A percentile compares a stretch with the other conserved stretches of the same genome.
Evolutionary conservation across 2,113 vertebrate species (phyloP).

Genomic region (Albula glossodonta): DNA sequence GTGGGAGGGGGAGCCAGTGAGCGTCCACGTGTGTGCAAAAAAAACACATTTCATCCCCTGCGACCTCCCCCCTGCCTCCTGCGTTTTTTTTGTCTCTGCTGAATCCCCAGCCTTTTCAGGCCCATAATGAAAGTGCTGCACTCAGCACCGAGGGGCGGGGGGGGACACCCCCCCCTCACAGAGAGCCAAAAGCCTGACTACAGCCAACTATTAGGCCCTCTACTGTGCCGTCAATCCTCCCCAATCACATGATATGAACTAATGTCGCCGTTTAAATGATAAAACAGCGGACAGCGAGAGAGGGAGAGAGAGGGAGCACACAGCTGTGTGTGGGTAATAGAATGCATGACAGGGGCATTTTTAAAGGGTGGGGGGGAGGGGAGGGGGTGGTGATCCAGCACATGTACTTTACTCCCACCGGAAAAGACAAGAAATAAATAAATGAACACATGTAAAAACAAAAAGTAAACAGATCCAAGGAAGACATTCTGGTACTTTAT

Average conservation of each 20-base stretch:
- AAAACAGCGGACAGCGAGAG: conserved; percentile 65
- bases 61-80: conserved; percentile 38
- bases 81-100: conserved; percentile 78
- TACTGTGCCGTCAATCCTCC: conserved; percentile 80
- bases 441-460: not conserved
- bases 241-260: conserved; percentile 83
- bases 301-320: conserved; percentile 45
- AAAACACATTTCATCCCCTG: conserved; percentile 84
- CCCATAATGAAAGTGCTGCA: conserved; percentile 85
- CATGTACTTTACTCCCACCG: conserved; percentile 34
- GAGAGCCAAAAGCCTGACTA: conserved; percentile 79
- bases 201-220: conserved; percentile 81
- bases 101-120: conserved; percentile 83
- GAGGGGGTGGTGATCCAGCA: conserved; percentile 33
- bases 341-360: conserved; percentile 86
- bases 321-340: conserved; percentile 64
- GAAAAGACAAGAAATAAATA: not conserved
- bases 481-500: not conserved
- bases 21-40: conserved; percentile 48
- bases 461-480: not conserved
- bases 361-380: conserved; percentile 43
- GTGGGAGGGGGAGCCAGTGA: conserved; percentile 37
- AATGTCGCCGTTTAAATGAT: conserved; percentile 84
- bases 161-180: conserved; percentile 74
- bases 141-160: conserved; percentile 89